These are phyloP conservation scores for Ophioninae sp. DNA, from an alignment of 2,888 invertebrate species.

Conservation along the genomic window DNA sequence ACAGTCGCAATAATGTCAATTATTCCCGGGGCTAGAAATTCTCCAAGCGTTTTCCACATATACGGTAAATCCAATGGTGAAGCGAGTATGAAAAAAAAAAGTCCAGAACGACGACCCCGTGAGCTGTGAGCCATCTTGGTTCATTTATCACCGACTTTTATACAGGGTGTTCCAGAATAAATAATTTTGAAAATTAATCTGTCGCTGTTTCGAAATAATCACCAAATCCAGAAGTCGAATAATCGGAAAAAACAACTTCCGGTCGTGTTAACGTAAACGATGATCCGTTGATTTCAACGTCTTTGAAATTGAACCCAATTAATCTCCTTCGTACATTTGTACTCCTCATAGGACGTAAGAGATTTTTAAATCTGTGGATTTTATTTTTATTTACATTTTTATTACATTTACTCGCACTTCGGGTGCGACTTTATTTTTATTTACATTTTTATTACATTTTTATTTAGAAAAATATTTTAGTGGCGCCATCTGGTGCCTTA, in stretches of 20 bases:
- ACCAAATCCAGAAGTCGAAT: not conserved
- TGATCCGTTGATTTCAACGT: no score
- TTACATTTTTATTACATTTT: no score
- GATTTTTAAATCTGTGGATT: no score
- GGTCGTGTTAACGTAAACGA: not conserved
- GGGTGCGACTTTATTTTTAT: no score
- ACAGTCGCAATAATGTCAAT: constrained; percentile 55
- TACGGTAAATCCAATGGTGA: constrained; percentile 2
- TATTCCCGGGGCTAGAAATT: constrained; percentile 38
- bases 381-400: no score
- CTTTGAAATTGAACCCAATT: no score
- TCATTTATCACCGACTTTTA: not conserved
- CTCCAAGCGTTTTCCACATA: constrained; percentile 29
- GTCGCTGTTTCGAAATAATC: not conserved
- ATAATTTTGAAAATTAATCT: not conserved
- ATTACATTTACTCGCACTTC: no score
- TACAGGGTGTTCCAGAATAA: not conserved
- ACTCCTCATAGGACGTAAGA: no score
- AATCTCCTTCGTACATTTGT: no score
- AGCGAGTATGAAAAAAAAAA: constrained; percentile 1
- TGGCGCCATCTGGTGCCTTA: no score
- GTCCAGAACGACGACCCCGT: not conserved
- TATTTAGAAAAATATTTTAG: no score
- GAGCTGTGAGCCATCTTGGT: not conserved
- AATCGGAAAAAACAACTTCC: not conserved